A percentile compares a stretch with the other conserved stretches of the same genome.
Evolutionary conservation across 2,888 invertebrate genomes (phyloP).

Genomic region (Clusia tigrina): DNA sequence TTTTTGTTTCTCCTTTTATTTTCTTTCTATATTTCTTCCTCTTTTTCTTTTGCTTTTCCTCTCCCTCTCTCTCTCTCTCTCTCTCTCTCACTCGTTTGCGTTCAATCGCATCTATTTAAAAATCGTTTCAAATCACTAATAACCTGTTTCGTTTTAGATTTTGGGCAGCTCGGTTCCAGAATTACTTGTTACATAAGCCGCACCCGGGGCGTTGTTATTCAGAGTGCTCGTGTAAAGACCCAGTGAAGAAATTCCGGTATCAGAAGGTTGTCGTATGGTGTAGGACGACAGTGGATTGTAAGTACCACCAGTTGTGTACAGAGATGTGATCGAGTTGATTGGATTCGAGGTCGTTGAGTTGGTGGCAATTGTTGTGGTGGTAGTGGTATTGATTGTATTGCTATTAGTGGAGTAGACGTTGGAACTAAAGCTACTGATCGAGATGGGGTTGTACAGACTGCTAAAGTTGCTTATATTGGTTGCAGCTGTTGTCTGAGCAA

Average conservation of each 20-base stretch:
- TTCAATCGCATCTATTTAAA: too few species aligned
- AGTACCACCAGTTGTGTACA: conserved; percentile 44
- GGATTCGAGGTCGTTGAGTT: conserved; percentile 25
- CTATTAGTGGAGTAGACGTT: neutral
- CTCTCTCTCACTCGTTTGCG: neutral
- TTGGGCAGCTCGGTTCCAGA: conserved; percentile 25
- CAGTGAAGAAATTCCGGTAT: conserved; percentile 2
- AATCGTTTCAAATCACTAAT: neutral
- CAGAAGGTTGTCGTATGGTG: conserved; percentile 47
- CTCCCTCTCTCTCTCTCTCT: neutral
- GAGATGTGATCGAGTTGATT: conserved; percentile 31
- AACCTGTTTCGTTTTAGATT: neutral
- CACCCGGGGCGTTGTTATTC: conserved; percentile 19
- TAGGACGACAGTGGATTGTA: conserved; percentile 53
- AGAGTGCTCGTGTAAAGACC: conserved; percentile 20
- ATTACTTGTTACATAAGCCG: neutral
- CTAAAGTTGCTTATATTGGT: too few species aligned
- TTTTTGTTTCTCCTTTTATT: neutral
- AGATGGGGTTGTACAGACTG: neutral
- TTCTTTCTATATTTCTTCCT: neutral
- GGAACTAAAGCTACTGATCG: conserved; percentile 1
- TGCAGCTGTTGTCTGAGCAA: conserved; percentile 1
- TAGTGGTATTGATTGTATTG: conserved; percentile 9
- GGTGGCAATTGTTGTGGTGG: conserved; percentile 17
- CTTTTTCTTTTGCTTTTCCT: too few species aligned